These are phyloP conservation scores for Cosmorhoe ocellata DNA, from an alignment of 2,888 invertebrate genomes.

Conservation along the genomic window DNA sequence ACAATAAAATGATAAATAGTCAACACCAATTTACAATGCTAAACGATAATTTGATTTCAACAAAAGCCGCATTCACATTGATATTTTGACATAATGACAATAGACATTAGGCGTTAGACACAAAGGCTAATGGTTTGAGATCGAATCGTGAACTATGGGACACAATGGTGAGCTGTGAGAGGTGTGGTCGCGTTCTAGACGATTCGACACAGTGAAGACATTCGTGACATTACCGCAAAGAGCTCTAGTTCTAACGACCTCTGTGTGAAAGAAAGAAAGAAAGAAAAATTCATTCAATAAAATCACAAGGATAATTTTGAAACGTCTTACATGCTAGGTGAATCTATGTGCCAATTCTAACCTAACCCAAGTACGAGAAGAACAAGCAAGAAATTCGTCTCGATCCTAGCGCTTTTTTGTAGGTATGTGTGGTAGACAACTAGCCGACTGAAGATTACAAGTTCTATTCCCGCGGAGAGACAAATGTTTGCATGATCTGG, in stretches of 20 bases:
- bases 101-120: slow-evolving; percentile 54
- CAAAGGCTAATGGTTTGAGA: slow-evolving; percentile 54
- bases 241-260: slow-evolving; percentile 13
- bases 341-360: no score
- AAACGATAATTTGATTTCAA: slow-evolving; percentile 34
- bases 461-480: no score
- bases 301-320: no score
- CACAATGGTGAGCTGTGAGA: slow-evolving; percentile 42
- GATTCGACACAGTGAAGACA: slow-evolving; percentile 51
- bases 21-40: slow-evolving; percentile 22
- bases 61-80: slow-evolving; percentile 31
- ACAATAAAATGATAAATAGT: slow-evolving; percentile 20
- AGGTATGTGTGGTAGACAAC: no score
- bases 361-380: no score
- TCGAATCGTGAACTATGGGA: slow-evolving; percentile 40
- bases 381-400: no score
- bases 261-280: no score
- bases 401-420: no score
- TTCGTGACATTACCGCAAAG: slow-evolving; percentile 60
- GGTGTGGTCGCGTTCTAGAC: slow-evolving; percentile 45
- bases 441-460: no score
- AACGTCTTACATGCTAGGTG: no score
- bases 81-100: slow-evolving; percentile 47
- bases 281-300: no score
- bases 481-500: no score